These are phyloP conservation scores for Rachycentron canadum DNA, from an alignment of 2,797 vertebrate species.

Conservation along the genomic window DNA sequence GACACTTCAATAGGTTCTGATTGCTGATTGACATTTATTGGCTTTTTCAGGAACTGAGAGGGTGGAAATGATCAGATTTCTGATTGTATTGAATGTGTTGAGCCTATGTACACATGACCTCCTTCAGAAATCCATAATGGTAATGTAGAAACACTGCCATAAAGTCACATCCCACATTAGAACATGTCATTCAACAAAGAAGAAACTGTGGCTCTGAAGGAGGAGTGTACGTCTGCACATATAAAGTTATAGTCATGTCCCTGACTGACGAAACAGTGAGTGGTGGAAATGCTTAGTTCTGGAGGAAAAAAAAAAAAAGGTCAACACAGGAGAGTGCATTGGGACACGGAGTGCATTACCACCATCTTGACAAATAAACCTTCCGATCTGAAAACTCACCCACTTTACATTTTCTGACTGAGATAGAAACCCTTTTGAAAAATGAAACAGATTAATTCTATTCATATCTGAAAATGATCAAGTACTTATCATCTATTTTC, in stretches of 20 bases:
- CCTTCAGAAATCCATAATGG: constrained; percentile 46
- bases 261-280: background rate
- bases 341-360: background rate
- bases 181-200: constrained; percentile 1
- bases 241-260: no score
- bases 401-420: constrained; percentile 24
- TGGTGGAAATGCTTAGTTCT: background rate
- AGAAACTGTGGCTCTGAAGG: background rate
- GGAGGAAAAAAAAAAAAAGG: background rate
- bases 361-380: constrained; percentile 26
- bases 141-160: constrained; percentile 8
- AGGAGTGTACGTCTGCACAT: background rate
- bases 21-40: constrained; percentile 40
- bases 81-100: constrained; percentile 30
- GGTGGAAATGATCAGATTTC: constrained; percentile 33
- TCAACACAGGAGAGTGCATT: background rate
- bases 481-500: constrained; percentile 73
- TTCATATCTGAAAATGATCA: constrained; percentile 72
- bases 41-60: constrained; percentile 1
- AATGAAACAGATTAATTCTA: constrained; percentile 69
- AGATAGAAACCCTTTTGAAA: constrained; percentile 49
- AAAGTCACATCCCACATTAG: constrained; percentile 18
- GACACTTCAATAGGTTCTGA: background rate
- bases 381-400: constrained; percentile 21
- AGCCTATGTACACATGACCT: constrained; percentile 11